These are phyloP conservation scores for Scaptomyza hsui DNA, from an alignment of 1,140 invertebrate genomes.

Conservation along the genomic window DNA sequence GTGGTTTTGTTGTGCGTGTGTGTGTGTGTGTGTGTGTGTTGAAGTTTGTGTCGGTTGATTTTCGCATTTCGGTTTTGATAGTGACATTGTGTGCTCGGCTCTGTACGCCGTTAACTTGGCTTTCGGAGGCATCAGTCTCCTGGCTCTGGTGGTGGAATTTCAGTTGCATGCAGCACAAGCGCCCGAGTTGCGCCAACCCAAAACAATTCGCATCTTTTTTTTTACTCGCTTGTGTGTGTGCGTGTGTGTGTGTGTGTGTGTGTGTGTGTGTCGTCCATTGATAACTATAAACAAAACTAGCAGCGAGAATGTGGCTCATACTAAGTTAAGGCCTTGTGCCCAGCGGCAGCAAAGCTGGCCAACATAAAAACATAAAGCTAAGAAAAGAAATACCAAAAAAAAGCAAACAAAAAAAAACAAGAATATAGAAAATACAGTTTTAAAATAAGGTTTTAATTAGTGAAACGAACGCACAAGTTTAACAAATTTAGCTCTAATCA, in stretches of 20 bases:
- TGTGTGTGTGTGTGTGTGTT: conserved; percentile 27
- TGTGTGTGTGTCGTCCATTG: not conserved
- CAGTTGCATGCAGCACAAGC: conserved; percentile 51
- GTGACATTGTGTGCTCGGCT: conserved; percentile 46
- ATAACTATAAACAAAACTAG: conserved; percentile 30
- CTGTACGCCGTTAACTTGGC: conserved; percentile 27
- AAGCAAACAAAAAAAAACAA: conserved; percentile 3
- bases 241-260: no score
- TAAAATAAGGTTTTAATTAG: conserved; percentile 7
- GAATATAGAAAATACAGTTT: not conserved
- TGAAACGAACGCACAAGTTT: conserved; percentile 7
- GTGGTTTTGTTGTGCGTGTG: conserved; percentile 1
- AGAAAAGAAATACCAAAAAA: not conserved
- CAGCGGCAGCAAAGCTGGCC: not conserved
- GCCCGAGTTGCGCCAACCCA: conserved; percentile 32
- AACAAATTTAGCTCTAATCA: not conserved
- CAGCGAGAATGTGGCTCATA: conserved; percentile 16
- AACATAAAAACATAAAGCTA: not conserved
- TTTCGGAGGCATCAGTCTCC: conserved; percentile 31
- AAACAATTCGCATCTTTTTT: conserved; percentile 22
- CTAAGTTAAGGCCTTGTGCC: conserved; percentile 9
- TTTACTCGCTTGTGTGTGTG: not conserved
- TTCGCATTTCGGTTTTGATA: conserved; percentile 28
- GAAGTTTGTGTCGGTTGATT: conserved; percentile 17
- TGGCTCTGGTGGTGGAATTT: conserved; percentile 45